A percentile compares a stretch with the other conserved stretches of the same genome.
Evolutionary conservation across 2,797 vertebrate species (phyloP).

Genomic region (Esox lucius): DNA sequence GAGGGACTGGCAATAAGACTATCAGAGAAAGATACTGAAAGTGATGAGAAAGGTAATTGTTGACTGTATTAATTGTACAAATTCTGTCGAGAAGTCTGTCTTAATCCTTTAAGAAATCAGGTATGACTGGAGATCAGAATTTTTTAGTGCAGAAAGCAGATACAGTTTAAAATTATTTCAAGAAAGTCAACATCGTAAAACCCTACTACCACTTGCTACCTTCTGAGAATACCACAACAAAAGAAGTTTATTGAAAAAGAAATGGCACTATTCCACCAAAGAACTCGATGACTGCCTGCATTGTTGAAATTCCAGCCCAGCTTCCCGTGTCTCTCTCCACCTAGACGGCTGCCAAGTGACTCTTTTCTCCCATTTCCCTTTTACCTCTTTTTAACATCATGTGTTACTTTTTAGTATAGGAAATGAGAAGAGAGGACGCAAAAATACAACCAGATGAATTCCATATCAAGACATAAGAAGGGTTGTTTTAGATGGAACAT

Average conservation of each 20-base stretch:
- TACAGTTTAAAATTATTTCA: constrained; percentile 34
- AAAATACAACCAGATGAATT: constrained; percentile 42
- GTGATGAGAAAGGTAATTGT: neutral
- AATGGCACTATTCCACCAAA: constrained; percentile 57
- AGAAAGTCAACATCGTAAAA: neutral
- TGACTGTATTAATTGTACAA: neutral
- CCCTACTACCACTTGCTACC: neutral
- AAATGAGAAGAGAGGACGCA: too few relatives aligned
- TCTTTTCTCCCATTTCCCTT: constrained; percentile 47
- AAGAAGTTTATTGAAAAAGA: constrained; percentile 46
- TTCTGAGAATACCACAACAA: constrained; percentile 39
- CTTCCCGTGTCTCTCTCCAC: constrained; percentile 76
- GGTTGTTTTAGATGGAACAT: neutral
- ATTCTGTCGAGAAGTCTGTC: neutral
- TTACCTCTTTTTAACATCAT: constrained; percentile 58
- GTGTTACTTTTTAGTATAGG: constrained; percentile 42
- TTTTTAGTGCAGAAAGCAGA: constrained; percentile 28
- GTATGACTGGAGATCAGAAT: neutral
- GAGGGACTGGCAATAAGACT: neutral
- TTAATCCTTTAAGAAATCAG: neutral
- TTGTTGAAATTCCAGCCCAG: constrained; percentile 79
- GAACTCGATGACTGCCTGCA: constrained; percentile 70
- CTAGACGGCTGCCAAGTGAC: constrained; percentile 66
- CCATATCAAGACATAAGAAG: constrained; percentile 20
- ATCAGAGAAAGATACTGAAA: constrained; percentile 11